These are phyloP conservation scores for Argynnis bischoffii DNA, from an alignment of 2,888 invertebrate genomes.

Conservation along the genomic window DNA sequence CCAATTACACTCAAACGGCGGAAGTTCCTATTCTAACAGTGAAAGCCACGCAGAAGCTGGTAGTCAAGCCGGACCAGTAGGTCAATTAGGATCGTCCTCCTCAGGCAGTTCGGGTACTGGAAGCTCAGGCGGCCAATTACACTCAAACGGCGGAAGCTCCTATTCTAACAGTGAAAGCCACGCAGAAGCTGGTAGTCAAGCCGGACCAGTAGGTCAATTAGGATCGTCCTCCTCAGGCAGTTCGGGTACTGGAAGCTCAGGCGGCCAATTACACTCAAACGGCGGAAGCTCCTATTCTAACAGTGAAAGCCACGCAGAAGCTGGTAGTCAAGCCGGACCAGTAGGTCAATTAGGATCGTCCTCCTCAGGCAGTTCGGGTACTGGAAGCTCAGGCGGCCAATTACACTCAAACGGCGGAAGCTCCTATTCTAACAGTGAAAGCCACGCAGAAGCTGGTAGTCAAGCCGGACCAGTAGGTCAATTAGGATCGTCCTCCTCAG, in stretches of 20 bases:
- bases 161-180: neutral
- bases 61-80: no score
- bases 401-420: neutral
- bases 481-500: neutral
- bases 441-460: no score
- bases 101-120: neutral
- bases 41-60: no score
- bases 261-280: no score
- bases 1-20: neutral
- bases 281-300: neutral
- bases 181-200: neutral
- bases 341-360: no score
- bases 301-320: neutral
- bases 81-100: no score
- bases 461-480: neutral
- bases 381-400: neutral
- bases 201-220: neutral
- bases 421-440: neutral
- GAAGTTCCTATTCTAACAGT: neutral
- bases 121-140: neutral
- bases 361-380: no score
- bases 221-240: neutral
- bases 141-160: neutral
- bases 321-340: neutral
- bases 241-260: no score